A percentile compares a stretch with the other conserved stretches of the same genome.
Evolutionary conservation across 1,140 invertebrate genomes (phyloP).

Genomic region (Rhopalosiphum maidis): DNA sequence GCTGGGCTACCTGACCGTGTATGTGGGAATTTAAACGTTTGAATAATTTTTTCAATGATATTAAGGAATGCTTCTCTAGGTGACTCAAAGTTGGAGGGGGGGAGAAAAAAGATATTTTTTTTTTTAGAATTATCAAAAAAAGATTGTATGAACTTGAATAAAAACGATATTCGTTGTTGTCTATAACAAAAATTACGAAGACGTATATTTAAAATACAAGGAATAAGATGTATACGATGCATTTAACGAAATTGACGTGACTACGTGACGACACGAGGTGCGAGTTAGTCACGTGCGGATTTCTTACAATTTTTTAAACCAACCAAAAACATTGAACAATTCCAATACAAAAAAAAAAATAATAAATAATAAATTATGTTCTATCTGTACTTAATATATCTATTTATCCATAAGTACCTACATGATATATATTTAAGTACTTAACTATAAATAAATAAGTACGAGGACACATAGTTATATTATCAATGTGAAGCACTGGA

Average conservation of each 20-base stretch:
- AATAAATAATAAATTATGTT: too few relatives aligned
- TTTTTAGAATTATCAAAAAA: neutral
- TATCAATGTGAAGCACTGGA: neutral
- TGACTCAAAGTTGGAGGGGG: neutral
- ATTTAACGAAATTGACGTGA: neutral
- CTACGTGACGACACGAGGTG: neutral
- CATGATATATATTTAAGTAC: neutral
- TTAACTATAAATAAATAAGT: neutral
- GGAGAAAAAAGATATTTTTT: neutral
- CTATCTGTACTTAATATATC: neutral
- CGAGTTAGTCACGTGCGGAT: neutral
- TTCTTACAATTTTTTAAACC: neutral
- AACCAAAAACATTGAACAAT: neutral
- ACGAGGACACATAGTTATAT: neutral
- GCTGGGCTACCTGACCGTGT: too few relatives aligned
- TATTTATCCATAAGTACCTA: too few relatives aligned
- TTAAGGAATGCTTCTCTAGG: neutral
- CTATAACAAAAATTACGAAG: neutral
- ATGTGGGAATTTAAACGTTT: neutral
- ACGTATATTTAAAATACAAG: neutral
- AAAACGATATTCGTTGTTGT: too few relatives aligned
- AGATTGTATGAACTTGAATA: too few relatives aligned
- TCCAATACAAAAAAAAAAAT: too few relatives aligned
- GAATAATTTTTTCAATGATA: neutral
- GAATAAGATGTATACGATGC: neutral